Base-by-base conservation (phyloP, 2,113 vertebrate genomes). In the Noctilio leporinus region DNA sequence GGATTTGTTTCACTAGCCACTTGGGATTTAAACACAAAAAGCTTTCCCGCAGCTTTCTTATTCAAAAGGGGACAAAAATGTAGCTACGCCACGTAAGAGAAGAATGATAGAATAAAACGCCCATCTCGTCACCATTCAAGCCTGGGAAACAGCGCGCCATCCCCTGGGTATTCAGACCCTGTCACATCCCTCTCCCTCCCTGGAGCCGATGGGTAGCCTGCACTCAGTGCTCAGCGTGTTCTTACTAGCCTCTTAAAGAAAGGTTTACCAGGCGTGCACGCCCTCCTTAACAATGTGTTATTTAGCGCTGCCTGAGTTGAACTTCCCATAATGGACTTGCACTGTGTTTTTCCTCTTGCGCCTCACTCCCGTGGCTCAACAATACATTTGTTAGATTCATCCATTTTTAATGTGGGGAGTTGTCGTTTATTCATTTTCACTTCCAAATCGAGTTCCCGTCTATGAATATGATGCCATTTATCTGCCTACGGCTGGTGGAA, bases 1-100 rank as follows among this genome's bases (percentile, higher is more conserved):
- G 80, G 24, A n/a, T 70, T 95, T 92, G 88, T 91, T 96, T 96
- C 95, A 92, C 96, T 47, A 65, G 93, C 55, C 96, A 47, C 93
- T 78, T 47, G 96, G 93, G 95, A 97, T 33, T 82, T 75, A 22
- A 55, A 76, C 38, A 69, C 90, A 81, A 93, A 96, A 92, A 92
- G 87, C 3, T 81, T 88, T 88, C 96, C 83, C 91, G 81, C 69
- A 85, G 45, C 86, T 33, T 72, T 87, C 89, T 96, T 91, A 95
- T 95, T 96, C 94, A 78, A 84, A 95, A 89, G 55, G 93, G 35
- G 47, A 53, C 51, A 67, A 86, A 94, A 96, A 93, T 64, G 94
- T 84, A 82, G 62, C 67, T 80, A 87, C 38, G 51, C 75, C 62
- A 76, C 77, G 83, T 92, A 95, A 95, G n/a, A 93, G 90, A 88